phyloP scores from a whole-genome alignment of 2,113 vertebrate genomes.

The Chaetura pelagica region DNA sequence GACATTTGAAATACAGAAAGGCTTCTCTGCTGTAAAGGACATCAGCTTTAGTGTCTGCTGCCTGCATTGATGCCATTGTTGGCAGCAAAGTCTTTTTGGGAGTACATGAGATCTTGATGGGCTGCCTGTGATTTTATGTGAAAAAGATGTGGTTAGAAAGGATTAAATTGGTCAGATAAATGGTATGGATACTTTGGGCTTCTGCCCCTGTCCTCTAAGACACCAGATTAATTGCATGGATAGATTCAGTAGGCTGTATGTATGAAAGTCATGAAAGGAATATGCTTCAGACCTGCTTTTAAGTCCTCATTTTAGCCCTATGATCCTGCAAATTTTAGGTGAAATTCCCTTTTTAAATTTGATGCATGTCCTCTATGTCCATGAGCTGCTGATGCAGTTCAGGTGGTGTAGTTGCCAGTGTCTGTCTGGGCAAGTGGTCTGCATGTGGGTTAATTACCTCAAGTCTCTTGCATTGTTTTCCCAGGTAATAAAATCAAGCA shows the following conservation, averaged over 20 bases:
- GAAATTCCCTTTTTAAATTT: background rate
- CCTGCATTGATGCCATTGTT: background rate
- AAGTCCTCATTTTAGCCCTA: background rate
- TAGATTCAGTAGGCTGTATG: background rate
- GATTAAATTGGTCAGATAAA: background rate
- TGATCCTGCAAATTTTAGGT: background rate
- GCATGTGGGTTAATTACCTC: background rate
- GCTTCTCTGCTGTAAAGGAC: background rate
- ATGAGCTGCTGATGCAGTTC: background rate
- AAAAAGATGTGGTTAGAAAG: background rate
- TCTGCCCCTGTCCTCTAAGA: background rate
- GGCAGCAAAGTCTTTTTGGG: background rate
- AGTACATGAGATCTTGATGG: background rate
- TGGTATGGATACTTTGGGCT: background rate
- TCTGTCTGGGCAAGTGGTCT: background rate
- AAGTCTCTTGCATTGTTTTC: background rate
- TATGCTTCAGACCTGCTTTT: background rate
- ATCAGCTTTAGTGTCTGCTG: background rate
- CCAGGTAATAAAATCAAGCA: background rate
- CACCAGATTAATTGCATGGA: background rate
- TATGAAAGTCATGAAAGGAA: background rate
- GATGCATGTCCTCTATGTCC: background rate
- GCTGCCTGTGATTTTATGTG: background rate
- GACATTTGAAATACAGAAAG: background rate
- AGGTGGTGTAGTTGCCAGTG: background rate